Base-by-base conservation (phyloP, 2,113 vertebrate genomes). In the Oryzias melastigma region DNA sequence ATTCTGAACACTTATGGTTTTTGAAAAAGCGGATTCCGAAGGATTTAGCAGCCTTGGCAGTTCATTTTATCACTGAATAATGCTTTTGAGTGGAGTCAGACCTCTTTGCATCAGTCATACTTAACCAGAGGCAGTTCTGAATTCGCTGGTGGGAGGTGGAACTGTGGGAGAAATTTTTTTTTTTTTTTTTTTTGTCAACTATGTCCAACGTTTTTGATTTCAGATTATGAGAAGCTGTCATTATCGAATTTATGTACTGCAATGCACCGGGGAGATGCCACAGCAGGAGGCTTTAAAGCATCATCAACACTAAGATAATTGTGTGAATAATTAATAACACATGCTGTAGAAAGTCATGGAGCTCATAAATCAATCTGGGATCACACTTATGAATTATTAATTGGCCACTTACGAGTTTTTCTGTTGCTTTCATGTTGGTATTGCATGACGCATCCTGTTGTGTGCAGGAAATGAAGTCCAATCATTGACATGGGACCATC, bases 251-350 rank as follows among this genome's bases (percentile, higher is more conserved):
- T 67, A 35, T 69, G 59, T 47, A 16, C 54, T 55, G 22, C 50
- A 56, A 60, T 55, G 24, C 77, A 53, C 27, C 15, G 15, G 82
- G 57, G 77, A 64, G 49, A 19, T 20, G 44, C 44, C 54, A 17
- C 69, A 66, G 68, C 62, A 66, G 59, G 77, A 83, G 73, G 45
- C 69, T 59, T 78, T 72, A 55, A 62, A 73, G 70, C 46, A 35
- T 41, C 59, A 66, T 86, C 72, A 77, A 68, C 71, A 44, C 60
- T 60, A 59, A 63, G 63, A 83, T 57, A 49, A 80, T 68, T 61
- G 27, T 55, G 54, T 85, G 69, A 86, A 87, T 87, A 71, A 82
- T 85, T 75, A 65, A 86, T 85, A n/a, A 29, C 29, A 48, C 65
- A 58, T 77, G 69, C 62, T 64, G 70, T 53, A 47, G 62, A 71